These are phyloP conservation scores for Centropristis striata DNA, from an alignment of 2,113 vertebrate genomes.

Conservation along the genomic window DNA sequence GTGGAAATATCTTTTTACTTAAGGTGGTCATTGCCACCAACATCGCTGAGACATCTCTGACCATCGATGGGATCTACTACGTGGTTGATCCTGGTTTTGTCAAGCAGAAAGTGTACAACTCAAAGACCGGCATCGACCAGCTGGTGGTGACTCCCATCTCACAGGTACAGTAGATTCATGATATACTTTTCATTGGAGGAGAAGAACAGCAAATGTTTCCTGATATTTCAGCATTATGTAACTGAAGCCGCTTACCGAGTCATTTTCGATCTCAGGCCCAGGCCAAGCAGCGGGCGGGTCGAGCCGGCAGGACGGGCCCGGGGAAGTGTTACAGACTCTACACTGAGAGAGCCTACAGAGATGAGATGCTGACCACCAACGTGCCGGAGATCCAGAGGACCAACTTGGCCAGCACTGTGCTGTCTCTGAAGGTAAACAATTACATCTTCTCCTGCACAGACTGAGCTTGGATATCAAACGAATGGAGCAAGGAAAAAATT, in stretches of 20 bases:
- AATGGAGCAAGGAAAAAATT: not conserved
- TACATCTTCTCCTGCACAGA: too few species aligned
- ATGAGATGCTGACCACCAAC: conserved; percentile 95
- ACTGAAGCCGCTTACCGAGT: not conserved
- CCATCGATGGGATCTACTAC: conserved; percentile 98
- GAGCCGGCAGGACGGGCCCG: conserved; percentile 95
- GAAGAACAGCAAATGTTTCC: not conserved
- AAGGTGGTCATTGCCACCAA: conserved; percentile 98
- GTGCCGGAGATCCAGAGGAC: conserved; percentile 99
- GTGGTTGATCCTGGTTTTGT: conserved; percentile 98
- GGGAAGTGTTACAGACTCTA: conserved; percentile 97
- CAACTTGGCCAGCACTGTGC: conserved; percentile 96
- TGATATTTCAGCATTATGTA: not conserved
- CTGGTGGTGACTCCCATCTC: conserved; percentile 98
- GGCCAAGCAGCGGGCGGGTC: conserved; percentile 96
- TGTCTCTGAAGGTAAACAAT: conserved; percentile 91
- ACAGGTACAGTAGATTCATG: conserved; percentile 84
- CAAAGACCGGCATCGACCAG: conserved; percentile 98
- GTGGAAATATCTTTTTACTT: not conserved
- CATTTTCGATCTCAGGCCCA: conserved; percentile 87
- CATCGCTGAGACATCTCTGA: conserved; percentile 97
- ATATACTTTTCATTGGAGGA: not conserved
- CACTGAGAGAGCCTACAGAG: conserved; percentile 96
- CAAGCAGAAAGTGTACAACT: conserved; percentile 99
- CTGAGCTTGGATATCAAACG: not conserved